A percentile compares a stretch with the other conserved stretches of the same genome.
Evolutionary conservation across 2,888 invertebrate species (phyloP).

Genomic region (Thereva unica): DNA sequence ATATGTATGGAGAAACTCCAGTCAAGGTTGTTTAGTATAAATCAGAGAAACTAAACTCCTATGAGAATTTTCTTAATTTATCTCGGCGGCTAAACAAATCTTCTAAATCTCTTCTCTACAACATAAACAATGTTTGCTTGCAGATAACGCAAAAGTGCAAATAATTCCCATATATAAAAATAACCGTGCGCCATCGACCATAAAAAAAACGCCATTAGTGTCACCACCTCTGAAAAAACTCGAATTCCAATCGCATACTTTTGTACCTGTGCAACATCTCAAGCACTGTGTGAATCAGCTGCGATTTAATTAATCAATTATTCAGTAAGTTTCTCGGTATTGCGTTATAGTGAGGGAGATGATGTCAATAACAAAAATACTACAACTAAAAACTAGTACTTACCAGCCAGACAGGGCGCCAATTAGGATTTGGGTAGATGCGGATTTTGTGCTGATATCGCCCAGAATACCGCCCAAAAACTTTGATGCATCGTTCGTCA

Average conservation of each 20-base stretch:
- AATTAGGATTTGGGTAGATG: constrained; percentile 83
- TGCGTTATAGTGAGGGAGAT: neutral
- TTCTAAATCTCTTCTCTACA: too few relatives aligned
- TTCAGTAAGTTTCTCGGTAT: neutral
- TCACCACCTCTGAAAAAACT: too few relatives aligned
- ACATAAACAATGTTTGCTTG: too few relatives aligned
- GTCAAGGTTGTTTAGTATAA: too few relatives aligned
- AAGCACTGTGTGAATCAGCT: neutral
- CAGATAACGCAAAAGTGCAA: too few relatives aligned
- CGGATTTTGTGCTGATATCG: constrained; percentile 83
- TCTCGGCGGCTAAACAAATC: too few relatives aligned
- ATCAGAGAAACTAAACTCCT: too few relatives aligned
- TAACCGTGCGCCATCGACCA: too few relatives aligned
- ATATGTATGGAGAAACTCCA: too few relatives aligned
- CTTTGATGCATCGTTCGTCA: constrained; percentile 70
- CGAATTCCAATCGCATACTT: neutral
- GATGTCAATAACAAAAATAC: constrained; percentile 23
- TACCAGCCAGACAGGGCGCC: constrained; percentile 91
- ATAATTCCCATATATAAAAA: too few relatives aligned
- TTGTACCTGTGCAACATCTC: neutral
- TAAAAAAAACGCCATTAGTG: too few relatives aligned
- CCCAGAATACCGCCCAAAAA: constrained; percentile 74
- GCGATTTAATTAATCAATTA: neutral
- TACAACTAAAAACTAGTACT: constrained; percentile 45
- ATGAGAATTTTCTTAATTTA: too few relatives aligned